Evolutionary conservation across 2,113 vertebrate species (phyloP).

Genomic region (Fulica atra): DNA sequence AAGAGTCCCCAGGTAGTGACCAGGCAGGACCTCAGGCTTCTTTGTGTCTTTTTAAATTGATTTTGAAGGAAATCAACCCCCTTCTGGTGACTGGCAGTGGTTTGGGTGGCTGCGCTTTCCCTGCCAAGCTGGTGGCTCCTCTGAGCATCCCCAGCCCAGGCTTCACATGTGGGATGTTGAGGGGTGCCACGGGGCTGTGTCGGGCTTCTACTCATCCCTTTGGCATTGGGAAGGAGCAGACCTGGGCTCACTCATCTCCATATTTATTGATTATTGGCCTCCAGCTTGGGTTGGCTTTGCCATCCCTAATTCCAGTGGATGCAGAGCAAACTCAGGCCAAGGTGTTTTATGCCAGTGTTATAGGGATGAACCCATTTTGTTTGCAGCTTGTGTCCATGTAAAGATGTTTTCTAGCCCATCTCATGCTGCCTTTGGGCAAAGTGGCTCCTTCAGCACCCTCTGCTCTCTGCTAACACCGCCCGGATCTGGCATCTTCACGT

Average conservation of each 20-base stretch:
- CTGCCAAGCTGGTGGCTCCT: neutral
- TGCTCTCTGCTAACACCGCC: neutral
- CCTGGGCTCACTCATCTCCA: rapidly evolving
- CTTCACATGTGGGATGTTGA: neutral
- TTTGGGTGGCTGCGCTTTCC: neutral
- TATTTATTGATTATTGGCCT: neutral
- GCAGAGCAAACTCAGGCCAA: neutral
- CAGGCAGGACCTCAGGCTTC: neutral
- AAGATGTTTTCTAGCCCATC: neutral
- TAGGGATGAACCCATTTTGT: neutral
- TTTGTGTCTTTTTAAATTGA: neutral
- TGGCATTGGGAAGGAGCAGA: rapidly evolving
- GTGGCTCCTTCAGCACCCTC: neutral
- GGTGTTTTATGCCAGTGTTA: neutral
- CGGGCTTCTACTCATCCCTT: neutral
- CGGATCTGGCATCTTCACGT: neutral
- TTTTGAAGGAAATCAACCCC: neutral
- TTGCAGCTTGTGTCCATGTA: neutral
- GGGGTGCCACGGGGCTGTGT: neutral
- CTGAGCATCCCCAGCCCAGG: neutral
- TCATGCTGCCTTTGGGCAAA: neutral
- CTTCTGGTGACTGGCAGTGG: neutral
- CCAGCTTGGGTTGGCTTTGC: neutral
- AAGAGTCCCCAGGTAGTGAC: neutral
- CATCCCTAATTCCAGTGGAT: neutral